phyloP scores from a whole-genome alignment of 2,797 vertebrate species.

The Peromyscus melanophrys region DNA sequence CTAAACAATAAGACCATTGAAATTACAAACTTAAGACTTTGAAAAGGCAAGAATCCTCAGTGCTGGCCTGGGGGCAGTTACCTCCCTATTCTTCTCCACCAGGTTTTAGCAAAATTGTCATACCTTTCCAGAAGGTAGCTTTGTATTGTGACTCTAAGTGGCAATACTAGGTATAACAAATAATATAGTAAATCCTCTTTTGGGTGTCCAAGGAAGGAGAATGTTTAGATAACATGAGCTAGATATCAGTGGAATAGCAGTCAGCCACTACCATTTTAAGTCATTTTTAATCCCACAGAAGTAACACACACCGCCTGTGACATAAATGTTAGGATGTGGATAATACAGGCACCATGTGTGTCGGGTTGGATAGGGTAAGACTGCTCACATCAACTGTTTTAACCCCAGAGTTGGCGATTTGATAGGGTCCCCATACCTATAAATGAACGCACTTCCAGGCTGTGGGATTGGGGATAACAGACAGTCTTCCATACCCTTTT shows the following conservation, averaged over 20 bases:
- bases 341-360: background rate
- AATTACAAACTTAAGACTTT: slow-evolving; percentile 36
- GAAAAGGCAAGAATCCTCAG: slow-evolving; percentile 17
- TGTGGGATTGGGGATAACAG: background rate
- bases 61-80: background rate
- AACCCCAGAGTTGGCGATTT: background rate
- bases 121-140: slow-evolving; percentile 7
- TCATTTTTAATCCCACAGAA: slow-evolving; percentile 63
- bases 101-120: background rate
- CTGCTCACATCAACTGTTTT: background rate
- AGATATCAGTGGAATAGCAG: background rate
- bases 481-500: slow-evolving; percentile 27
- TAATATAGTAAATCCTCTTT: background rate
- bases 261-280: background rate
- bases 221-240: slow-evolving; percentile 17
- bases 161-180: background rate
- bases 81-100: background rate
- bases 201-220: background rate
- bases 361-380: slow-evolving; percentile 31
- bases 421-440: background rate
- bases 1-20: slow-evolving; percentile 44
- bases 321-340: slow-evolving; percentile 14
- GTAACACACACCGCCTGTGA: slow-evolving; percentile 2
- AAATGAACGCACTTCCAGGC: background rate
- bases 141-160: background rate